Percentiles rank a stretch among this genome's conserved stretches.
These are phyloP conservation scores for Cydia splendana DNA, from an alignment of 1,140 invertebrate species.

Conservation along the genomic window DNA sequence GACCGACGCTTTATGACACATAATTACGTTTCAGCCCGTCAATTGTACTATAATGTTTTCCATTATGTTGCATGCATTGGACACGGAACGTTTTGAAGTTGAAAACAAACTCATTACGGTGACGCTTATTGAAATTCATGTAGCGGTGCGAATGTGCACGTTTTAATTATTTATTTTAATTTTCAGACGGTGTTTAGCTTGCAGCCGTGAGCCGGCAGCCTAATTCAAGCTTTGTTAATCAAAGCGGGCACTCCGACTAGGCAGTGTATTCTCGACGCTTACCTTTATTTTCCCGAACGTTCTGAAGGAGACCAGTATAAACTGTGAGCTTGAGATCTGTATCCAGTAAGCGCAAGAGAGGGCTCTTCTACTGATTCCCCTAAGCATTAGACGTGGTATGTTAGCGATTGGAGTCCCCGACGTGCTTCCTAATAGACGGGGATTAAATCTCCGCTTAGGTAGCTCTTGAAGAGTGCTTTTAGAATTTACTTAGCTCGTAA, in stretches of 20 bases:
- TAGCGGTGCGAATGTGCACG: slow-evolving; percentile 31
- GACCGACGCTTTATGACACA: slow-evolving; percentile 49
- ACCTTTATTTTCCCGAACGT: background rate
- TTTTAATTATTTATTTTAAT: slow-evolving; percentile 38
- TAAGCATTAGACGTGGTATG: background rate
- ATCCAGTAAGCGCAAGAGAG: background rate
- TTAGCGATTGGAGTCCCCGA: background rate
- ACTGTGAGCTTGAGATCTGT: background rate
- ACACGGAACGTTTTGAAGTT: slow-evolving; percentile 31
- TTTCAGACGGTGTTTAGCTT: slow-evolving; percentile 36
- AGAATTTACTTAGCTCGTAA: slow-evolving; percentile 53
- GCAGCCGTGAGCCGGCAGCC: background rate
- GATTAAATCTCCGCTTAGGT: slow-evolving; percentile 55
- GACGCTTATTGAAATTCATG: slow-evolving; percentile 29
- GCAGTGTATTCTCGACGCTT: background rate
- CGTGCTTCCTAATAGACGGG: slow-evolving; percentile 37
- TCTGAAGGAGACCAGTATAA: background rate
- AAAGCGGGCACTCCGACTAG: slow-evolving; percentile 22
- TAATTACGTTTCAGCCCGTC: slow-evolving; percentile 52
- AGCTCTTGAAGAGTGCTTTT: slow-evolving; percentile 50
- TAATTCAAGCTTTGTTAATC: slow-evolving; percentile 29
- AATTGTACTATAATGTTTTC: slow-evolving; percentile 53
- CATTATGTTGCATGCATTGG: slow-evolving; percentile 45
- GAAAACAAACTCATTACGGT: slow-evolving; percentile 38
- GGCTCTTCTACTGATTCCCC: background rate